Percentiles rank a stretch among this genome's conserved stretches.
These are phyloP conservation scores for Tinamus major DNA, from an alignment of 2,797 vertebrate genomes.

Conservation along the genomic window DNA sequence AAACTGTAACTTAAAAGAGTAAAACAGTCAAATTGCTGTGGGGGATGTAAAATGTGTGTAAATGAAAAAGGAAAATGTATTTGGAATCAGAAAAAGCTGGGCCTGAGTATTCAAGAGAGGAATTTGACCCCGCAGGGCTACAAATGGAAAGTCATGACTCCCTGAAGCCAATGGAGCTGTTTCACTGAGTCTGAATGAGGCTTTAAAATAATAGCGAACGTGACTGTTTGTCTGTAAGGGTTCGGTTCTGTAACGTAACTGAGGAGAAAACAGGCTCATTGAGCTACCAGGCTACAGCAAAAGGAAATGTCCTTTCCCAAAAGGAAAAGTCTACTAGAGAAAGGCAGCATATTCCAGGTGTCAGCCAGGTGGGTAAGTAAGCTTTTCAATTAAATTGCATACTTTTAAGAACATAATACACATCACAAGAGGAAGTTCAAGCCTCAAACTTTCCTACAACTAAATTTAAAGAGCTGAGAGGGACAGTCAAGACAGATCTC, in stretches of 20 bases:
- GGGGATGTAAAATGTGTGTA: not conserved
- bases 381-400: not conserved
- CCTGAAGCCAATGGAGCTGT: not conserved
- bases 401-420: not conserved
- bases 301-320: not conserved
- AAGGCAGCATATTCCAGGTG: not conserved
- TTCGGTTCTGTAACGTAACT: not conserved
- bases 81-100: not conserved
- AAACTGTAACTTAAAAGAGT: too few relatives aligned
- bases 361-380: not conserved
- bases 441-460: not conserved
- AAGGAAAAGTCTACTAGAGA: not conserved
- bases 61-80: not conserved
- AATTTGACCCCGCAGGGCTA: not conserved
- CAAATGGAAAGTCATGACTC: not conserved
- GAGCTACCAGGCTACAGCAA: not conserved
- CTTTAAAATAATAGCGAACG: not conserved
- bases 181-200: not conserved
- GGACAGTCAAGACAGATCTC: not conserved
- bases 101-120: not conserved
- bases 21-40: not conserved
- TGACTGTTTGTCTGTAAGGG: too few relatives aligned
- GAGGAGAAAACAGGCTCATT: not conserved
- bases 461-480: not conserved
- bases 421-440: not conserved